Base-by-base conservation (phyloP, 2,113 vertebrate genomes). In the Corythaixoides concolor region DNA sequence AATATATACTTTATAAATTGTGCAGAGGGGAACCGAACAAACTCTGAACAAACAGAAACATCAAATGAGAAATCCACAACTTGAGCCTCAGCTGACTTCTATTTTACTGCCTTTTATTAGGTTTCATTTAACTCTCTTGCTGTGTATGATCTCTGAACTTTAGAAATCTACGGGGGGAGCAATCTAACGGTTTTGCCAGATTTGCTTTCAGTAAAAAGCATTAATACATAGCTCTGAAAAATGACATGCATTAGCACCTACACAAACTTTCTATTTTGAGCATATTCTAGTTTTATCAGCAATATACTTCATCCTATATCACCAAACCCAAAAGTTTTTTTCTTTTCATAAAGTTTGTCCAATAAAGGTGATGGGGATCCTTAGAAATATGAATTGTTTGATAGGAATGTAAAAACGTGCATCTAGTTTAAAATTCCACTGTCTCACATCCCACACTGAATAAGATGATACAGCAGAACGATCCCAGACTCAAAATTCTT, bases 181-280 rank as follows among this genome's bases (percentile, higher is more conserved):
- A 47, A 88, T 89, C 50, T 43, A 50, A 70, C 0, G 11, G 7
- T 59, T 88, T 95, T 78, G 52, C 49, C 64, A 72, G 76, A 56
- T 77, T 75, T 78, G 56, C 79, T 87, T 85, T 89, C 86, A 76
- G 80, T 67, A 67, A 74, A 84, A 89, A 90, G 33, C 24, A 79
- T 28, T 82, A 93, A 93, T 58, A 37, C 47, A 43, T 27, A 47
- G 53, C 67, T 92, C 82, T 93, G 92, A 92, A 92, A 89, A 63
- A 60, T 27, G 62, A 58, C 73, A 45, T 70, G 23, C 50, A 39
- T 95, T 93, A 92, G 80, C 74, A 95, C 80, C 77, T 89, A 92
- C 39, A 55, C 66, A 85, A 50, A 73, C 35, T 59, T 76, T 59
- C 28, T 77, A 27, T 87, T 91, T 93, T 52, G 49, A 91, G 17